Evolutionary conservation across 2,888 invertebrate genomes (phyloP), one percentile per base, ranked within the genome.

Genomic region (Bursaphelenchus okinawaensis): DNA sequence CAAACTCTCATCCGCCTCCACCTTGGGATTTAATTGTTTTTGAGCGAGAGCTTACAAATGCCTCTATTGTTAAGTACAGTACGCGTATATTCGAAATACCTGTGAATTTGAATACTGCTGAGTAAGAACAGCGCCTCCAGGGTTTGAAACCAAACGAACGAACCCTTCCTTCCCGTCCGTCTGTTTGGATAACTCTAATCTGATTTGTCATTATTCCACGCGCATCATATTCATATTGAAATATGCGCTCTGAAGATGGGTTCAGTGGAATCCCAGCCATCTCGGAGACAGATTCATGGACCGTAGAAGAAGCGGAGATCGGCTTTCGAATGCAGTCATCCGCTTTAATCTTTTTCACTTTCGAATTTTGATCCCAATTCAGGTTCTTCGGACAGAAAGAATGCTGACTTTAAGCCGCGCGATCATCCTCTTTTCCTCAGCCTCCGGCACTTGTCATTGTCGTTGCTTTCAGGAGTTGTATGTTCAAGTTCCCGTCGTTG

Each of bases 401-500:
- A 40, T 12, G n/a, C n/a, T n/a, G n/a, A n/a, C 12, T 40, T 40
- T 40, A 40, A 40, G 40, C 6, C 40, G 40, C 40, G 40, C 40
- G 2, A n/a, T 1, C 40, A n/a, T 16, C n/a, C 40, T n/a, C n/a
- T n/a, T 40, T 40, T 40, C 40, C 16, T 3, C 12, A n/a, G 16
- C 40, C 40, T 40, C 40, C 40, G 40, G 40, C 40, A 40, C n/a
- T n/a, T 40, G n/a, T 16, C 40, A 40, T 40, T 40, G n/a, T n/a
- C 40, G 40, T 40, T 12, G 12, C 40, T 40, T 40, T 40, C 16
- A 12, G n/a, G 40, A 26, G 56, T 24, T 56, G 27, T 56, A 59
- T 59, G 60, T n/a, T n/a, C n/a, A 31, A 50, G 54, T 54, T 16
- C 24, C 23, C 50, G 27, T 69, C 76, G 55, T 69, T 79, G 54